Conservation (phyloP, 1,140 invertebrate genomes). For the Drosophila trapezifrons region DNA sequence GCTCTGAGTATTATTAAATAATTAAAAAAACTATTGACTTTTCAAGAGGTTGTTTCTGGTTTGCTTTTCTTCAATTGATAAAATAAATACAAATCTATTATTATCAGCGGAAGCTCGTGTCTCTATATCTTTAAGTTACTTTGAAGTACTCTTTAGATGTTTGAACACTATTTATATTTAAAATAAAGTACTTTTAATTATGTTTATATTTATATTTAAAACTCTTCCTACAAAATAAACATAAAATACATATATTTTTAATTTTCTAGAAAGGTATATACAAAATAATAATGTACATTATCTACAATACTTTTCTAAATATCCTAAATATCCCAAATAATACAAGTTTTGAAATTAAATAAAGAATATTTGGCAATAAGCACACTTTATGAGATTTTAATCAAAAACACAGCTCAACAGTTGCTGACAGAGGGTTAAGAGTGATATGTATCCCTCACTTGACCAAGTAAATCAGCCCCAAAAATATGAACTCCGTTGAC, state of each 20-base stretch:
- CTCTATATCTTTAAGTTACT: background rate
- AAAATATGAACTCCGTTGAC: conserved; percentile 37
- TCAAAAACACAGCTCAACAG: background rate
- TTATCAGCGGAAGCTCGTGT: background rate
- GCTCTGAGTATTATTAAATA: conserved; percentile 2
- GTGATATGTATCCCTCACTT: background rate
- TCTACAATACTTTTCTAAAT: background rate
- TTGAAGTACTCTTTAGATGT: background rate
- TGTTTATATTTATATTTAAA: background rate
- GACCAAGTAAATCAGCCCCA: background rate
- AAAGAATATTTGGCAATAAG: background rate
- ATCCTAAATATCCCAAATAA: background rate
- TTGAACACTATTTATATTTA: background rate
- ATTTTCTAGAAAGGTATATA: no score
- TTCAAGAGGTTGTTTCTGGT: no score
- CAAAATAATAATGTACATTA: no score
- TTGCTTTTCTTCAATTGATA: background rate
- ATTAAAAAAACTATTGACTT: background rate
- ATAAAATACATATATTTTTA: no score
- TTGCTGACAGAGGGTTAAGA: background rate
- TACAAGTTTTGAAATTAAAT: background rate
- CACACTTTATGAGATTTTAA: background rate
- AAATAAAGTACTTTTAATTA: background rate
- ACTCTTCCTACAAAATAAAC: no score
- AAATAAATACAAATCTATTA: background rate